Base-by-base conservation (phyloP, 2,888 invertebrate genomes). In the Odontocerum albicorne region DNA sequence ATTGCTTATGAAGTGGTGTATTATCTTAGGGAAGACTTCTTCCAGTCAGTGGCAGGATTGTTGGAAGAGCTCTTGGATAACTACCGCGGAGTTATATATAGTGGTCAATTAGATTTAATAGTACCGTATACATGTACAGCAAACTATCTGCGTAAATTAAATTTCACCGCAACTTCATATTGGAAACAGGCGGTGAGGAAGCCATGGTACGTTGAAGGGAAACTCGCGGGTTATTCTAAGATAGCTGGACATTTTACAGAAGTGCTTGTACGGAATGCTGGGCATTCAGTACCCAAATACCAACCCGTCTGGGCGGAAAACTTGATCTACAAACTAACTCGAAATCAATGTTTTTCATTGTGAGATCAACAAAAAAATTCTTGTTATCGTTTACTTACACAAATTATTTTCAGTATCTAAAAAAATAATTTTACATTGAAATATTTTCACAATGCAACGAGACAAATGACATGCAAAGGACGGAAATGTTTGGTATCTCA, bases 1-100 rank as follows among this genome's bases (percentile, higher is more conserved):
- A 79, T 79, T 17, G 82, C 80, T 47, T 69, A 74, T 33, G 32
- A 46, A 10, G 95, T 94, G 0, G 90, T 92, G 67, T 65, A 76
- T 4, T 79, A 87, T 67, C 70, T 96, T 16, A 81, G 83, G 60
- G 72, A 77, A 33, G 96, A 96, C 69, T 78, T 93, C 0, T 89
- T 93, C 88, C 83, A 90, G 65, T 87, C 88, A 0, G 86, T 92
- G 4, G 87, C 89, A 4, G 81, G 82, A 0, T 85, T 86, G 82
- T 74, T 92, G 50, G 76, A 83, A 0, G 85, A 86, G 63, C 71
- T 92, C 0, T 67, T 90, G 1, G 17, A 38, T 16, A 4, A 38
- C 17, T 38, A 38, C 10, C 15, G 38, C 15, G 16, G 15, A 13
- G 10, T 38, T 16, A 3, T 38, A 13, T 38, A 38, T 16, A 12